Evolutionary conservation across 2,797 vertebrate species (phyloP), one percentile per base, ranked within the genome.

Genomic region (Eleutherodactylus coqui): DNA sequence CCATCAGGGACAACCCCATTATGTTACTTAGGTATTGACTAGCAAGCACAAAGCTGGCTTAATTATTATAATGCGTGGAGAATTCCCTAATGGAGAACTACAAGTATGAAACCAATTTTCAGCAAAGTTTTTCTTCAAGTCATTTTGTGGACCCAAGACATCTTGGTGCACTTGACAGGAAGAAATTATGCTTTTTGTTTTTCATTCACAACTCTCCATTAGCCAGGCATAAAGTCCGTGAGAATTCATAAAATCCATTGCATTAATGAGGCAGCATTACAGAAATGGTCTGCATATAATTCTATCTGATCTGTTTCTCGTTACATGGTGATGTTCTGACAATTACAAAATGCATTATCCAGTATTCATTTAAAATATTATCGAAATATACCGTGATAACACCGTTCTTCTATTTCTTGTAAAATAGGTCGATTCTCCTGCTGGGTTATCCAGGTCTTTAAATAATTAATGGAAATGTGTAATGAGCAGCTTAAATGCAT

Each of bases 401-500:
- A 67, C 47, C 13, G 13, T 47, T 55, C 58, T 88, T 73, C 64
- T 45, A 47, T 47, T 51, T 58, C 79, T 72, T 62, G n/a, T 24
- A 83, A 79, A 70, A 87, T 85, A 62, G 77, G 53, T 84, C 78
- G 69, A 75, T 16, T 58, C 67, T 83, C 82, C 73, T 89, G 70
- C 60, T 72, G 84, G 79, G 88, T 88, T 84, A 27, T 87, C 81
- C 88, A 77, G 85, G 89, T 86, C 79, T 89, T 79, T 87, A 64
- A 89, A 83, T 91, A 89, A 88, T 82, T 87, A 83, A 90, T 82
- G 84, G 72, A 34, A 88, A 80, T 81, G 79, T 88, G 78, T 89
- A 88, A 87, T 0, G 3, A 89, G 85, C 45, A 82, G 77, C 86
- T 88, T 89, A 90, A 93, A 92, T 91, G 90, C 86, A 77, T 84